Percentiles rank a stretch among this genome's conserved stretches.
phyloP scores from a whole-genome alignment of 1,140 invertebrate genomes.

The Heterodera schachtii region DNA sequence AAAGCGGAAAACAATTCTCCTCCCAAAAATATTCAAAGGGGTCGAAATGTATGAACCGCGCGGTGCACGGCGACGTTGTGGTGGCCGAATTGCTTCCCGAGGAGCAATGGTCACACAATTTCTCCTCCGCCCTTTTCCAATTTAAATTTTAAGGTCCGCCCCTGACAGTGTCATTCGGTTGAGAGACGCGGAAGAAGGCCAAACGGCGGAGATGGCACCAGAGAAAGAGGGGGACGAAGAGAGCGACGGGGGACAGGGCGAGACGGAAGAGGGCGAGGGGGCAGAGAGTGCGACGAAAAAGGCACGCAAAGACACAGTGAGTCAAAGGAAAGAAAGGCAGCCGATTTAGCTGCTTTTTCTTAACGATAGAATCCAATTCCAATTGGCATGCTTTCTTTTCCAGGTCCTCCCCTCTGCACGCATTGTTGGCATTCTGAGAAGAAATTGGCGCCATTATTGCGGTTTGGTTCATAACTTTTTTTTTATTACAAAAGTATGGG shows the following conservation, averaged over 20 bases:
- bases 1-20: no score
- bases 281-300: constrained; percentile 24
- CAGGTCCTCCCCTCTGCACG: constrained; percentile 74
- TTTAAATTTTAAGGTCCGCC: constrained; percentile 68
- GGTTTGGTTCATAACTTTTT: constrained; percentile 68
- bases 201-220: constrained; percentile 53
- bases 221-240: constrained; percentile 38
- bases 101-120: constrained; percentile 77
- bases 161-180: constrained; percentile 69
- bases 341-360: background rate
- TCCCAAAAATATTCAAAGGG: constrained; percentile 26
- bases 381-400: constrained; percentile 3
- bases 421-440: constrained; percentile 91
- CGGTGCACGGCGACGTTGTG: constrained; percentile 92
- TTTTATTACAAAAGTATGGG: no score
- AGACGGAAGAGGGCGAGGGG: background rate
- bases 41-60: constrained; percentile 74
- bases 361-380: no score
- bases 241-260: constrained; percentile 26
- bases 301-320: constrained; percentile 82
- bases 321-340: constrained; percentile 71
- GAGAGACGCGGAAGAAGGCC: constrained; percentile 62
- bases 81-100: constrained; percentile 87
- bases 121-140: background rate
- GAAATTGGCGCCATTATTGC: constrained; percentile 95